These are phyloP conservation scores for Astreopora myriophthalma DNA, from an alignment of 64 coral and sea anemone species.

Conservation along the genomic window DNA sequence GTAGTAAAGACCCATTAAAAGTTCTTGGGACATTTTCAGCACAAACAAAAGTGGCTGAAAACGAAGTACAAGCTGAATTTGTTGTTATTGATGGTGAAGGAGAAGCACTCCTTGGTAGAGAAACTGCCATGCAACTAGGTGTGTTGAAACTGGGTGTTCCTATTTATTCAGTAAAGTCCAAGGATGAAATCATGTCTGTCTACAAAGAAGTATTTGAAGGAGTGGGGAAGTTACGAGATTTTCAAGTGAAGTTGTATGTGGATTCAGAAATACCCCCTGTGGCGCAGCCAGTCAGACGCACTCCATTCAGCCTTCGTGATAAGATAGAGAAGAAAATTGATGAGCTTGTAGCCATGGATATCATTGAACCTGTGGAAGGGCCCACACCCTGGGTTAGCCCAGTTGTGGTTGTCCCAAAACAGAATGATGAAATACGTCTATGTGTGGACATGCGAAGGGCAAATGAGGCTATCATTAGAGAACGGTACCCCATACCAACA, in stretches of 20 bases:
- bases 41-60: background rate
- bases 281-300: background rate
- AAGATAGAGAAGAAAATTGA: slow-evolving; percentile 12
- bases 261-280: background rate
- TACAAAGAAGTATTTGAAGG: slow-evolving; percentile 48
- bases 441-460: background rate
- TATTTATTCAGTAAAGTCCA: background rate
- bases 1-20: too few species aligned
- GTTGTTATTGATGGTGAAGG: too few species aligned
- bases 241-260: slow-evolving; percentile 15
- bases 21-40: too few species aligned
- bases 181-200: background rate
- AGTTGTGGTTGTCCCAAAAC: slow-evolving; percentile 25
- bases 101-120: background rate
- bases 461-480: background rate
- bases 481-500: background rate
- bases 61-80: background rate
- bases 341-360: slow-evolving; percentile 9
- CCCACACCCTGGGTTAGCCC: slow-evolving; percentile 14
- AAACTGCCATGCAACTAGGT: background rate
- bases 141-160: background rate
- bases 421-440: background rate
- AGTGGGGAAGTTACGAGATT: slow-evolving; percentile 9
- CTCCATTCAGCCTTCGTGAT: slow-evolving; percentile 7
- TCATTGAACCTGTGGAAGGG: slow-evolving; percentile 28